Conservation (phyloP, 2,888 invertebrate genomes). For the Ellobium chinense region DNA sequence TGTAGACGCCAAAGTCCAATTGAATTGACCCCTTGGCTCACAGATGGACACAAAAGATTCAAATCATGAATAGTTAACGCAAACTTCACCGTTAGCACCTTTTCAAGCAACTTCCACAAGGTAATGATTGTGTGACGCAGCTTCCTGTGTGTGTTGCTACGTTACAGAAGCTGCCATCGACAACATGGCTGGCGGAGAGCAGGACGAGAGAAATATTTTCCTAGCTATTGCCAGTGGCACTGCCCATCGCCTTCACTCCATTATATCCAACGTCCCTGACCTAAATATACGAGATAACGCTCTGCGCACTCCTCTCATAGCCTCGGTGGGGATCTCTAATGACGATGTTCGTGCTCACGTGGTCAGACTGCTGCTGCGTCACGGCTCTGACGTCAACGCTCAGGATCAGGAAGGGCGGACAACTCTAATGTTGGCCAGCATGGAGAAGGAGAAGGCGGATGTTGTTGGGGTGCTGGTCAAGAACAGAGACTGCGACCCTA, state of each 20-base stretch:
- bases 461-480: constrained; percentile 59
- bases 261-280: constrained; percentile 38
- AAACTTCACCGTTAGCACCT: too few relatives aligned
- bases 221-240: constrained; percentile 49
- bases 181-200: neutral
- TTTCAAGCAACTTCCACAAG: too few relatives aligned
- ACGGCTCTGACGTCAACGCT: constrained; percentile 65
- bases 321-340: constrained; percentile 60
- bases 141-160: too few relatives aligned
- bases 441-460: constrained; percentile 63
- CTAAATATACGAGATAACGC: constrained; percentile 54
- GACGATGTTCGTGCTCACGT: constrained; percentile 65
- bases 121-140: too few relatives aligned
- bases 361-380: constrained; percentile 62
- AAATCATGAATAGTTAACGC: too few relatives aligned
- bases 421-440: constrained; percentile 67
- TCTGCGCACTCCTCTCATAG: constrained; percentile 63
- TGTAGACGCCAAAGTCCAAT: too few relatives aligned
- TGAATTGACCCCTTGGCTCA: too few relatives aligned
- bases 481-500: constrained; percentile 61
- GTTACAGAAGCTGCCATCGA: neutral
- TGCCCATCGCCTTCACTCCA: constrained; percentile 47
- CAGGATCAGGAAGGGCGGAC: constrained; percentile 61
- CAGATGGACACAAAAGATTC: too few relatives aligned
- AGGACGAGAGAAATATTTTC: constrained; percentile 47